Evolutionary conservation across 1,140 invertebrate genomes (phyloP).

Genomic region (Drosophila elegans): DNA sequence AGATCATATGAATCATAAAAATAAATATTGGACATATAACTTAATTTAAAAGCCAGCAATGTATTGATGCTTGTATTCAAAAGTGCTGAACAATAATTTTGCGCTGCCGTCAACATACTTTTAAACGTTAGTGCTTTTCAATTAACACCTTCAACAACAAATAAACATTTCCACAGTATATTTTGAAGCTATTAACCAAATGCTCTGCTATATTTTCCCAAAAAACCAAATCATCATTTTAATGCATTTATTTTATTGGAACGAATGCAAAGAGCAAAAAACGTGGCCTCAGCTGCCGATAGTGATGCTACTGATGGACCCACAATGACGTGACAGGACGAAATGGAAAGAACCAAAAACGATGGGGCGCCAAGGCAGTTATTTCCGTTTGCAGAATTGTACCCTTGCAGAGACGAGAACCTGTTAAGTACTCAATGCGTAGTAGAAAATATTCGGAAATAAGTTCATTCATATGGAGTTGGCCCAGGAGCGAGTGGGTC

Average conservation of each 20-base stretch:
- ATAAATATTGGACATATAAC: no score
- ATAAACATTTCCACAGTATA: constrained; percentile 13
- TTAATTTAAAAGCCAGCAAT: no score
- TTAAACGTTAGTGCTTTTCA: neutral
- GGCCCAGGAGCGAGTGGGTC: constrained; percentile 8
- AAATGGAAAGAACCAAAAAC: constrained; percentile 24
- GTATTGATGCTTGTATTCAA: no score
- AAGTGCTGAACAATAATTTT: no score
- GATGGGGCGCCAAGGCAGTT: constrained; percentile 52
- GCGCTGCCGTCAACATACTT: no score
- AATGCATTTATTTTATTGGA: constrained; percentile 42
- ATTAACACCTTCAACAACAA: constrained; percentile 12
- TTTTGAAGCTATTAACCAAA: constrained; percentile 25
- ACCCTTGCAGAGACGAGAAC: constrained; percentile 19
- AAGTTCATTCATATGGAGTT: constrained; percentile 62
- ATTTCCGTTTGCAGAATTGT: constrained; percentile 48
- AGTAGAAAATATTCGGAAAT: constrained; percentile 70
- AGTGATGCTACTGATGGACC: constrained; percentile 17
- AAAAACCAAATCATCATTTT: constrained; percentile 32
- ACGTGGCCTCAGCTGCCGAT: constrained; percentile 15
- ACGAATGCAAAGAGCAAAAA: constrained; percentile 3
- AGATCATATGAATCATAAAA: no score
- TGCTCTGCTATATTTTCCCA: neutral
- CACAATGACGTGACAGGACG: constrained; percentile 46
- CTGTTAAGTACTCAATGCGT: constrained; percentile 67